phyloP scores from a whole-genome alignment of 2,888 invertebrate genomes.

The Rhingia campestris region DNA sequence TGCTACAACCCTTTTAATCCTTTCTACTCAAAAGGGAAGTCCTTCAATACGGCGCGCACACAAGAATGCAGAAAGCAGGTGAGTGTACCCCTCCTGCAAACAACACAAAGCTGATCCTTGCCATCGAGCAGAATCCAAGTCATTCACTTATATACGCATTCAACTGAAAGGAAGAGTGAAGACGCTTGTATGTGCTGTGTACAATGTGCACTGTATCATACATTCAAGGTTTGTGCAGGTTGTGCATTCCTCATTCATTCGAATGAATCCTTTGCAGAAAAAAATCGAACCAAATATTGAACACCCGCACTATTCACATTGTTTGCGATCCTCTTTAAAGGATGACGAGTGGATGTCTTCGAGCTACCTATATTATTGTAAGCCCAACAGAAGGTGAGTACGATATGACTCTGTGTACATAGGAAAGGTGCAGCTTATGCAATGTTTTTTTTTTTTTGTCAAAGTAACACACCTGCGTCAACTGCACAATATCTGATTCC shows the following conservation, averaged over 20 bases:
- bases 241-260: conserved; percentile 47
- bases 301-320: conserved; percentile 64
- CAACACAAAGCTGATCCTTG: conserved; percentile 17
- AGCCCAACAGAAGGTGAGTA: conserved; percentile 28
- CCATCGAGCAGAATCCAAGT: conserved; percentile 41
- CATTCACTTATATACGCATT: conserved; percentile 5
- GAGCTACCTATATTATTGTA: conserved; percentile 53
- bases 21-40: conserved; percentile 43
- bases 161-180: conserved; percentile 62
- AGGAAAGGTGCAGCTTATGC: conserved; percentile 71
- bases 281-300: conserved; percentile 1
- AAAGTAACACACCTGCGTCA: conserved; percentile 69
- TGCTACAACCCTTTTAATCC: conserved; percentile 55
- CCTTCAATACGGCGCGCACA: conserved; percentile 31
- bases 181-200: conserved; percentile 21
- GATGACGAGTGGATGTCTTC: conserved; percentile 65
- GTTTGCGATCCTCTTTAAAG: conserved; percentile 69
- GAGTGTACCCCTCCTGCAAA: conserved; percentile 54
- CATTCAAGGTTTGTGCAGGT: conserved; percentile 53
- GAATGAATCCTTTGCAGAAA: conserved; percentile 35
- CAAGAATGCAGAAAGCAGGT: conserved; percentile 63
- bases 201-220: conserved; percentile 28
- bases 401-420: conserved; percentile 60
- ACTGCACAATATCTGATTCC: conserved; percentile 39
- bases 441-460: conserved; percentile 47